Evolutionary conservation across 1,140 invertebrate genomes (phyloP).

Genomic region (Macrosteles quadrilineatus): DNA sequence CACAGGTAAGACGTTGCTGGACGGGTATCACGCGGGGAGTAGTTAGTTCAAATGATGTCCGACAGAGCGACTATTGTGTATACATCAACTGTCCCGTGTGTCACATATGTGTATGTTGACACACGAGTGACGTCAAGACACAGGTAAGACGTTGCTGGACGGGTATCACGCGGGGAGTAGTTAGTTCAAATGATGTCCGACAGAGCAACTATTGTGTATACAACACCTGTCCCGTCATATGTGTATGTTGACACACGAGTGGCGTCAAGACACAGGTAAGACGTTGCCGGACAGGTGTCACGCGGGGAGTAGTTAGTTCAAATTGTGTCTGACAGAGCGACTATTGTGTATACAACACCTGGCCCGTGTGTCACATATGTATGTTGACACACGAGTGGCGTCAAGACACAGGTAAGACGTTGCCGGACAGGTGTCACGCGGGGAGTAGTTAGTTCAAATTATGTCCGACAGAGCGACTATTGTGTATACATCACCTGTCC

Average conservation of each 20-base stretch:
- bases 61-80: constrained; percentile 3
- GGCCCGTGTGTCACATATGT: no score
- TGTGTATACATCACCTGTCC: no score
- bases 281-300: constrained; percentile 2
- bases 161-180: constrained; percentile 5
- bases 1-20: background rate
- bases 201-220: background rate
- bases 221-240: no score
- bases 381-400: no score
- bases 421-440: constrained; percentile 6
- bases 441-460: constrained; percentile 22
- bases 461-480: constrained; percentile 17
- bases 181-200: constrained; percentile 24
- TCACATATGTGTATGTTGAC: no score
- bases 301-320: constrained; percentile 19
- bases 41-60: constrained; percentile 26
- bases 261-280: no score
- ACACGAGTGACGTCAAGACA: no score
- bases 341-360: no score
- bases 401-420: background rate
- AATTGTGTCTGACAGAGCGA: constrained; percentile 18
- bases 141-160: background rate
- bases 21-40: background rate
- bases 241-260: no score
- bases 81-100: no score